Evolutionary conservation across 2,888 invertebrate species (phyloP), one percentile per base, ranked within the genome.

Genomic region (Oxycera nigricornis): DNA sequence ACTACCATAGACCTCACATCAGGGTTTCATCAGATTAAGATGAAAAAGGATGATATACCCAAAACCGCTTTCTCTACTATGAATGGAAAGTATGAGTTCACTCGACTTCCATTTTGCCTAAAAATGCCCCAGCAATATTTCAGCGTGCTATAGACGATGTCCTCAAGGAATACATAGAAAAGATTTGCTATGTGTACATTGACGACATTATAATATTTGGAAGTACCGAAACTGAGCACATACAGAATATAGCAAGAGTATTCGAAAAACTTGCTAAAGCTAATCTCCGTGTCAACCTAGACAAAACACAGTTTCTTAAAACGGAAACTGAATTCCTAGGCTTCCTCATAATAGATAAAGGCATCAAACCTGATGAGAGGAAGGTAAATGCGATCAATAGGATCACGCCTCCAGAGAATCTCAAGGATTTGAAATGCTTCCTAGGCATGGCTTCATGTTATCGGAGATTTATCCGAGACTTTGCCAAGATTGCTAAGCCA

Each of bases 111-210:
- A n/a, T n/a, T n/a, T n/a, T n/a, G n/a, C n/a, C n/a, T n/a, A n/a
- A n/a, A n/a, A 83, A 82, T 73, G 82, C 84, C 0, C 85, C 85
- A 0, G 46, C 30, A 2, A 59, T 59, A 28, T 59, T 59, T 30
- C 30, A 59, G 30, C 9, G 78, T 3, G 77, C 76, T 72, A 73
- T 78, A 0, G 77, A 79, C 52, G 73, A 74, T 26, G 79, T 84
- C 0, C 72, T 84, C 7, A 67, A 78, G 35, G 82, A 82, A 1
- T 65, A 35, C 24, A 73, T 73, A 61, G 76, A 76, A 11, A 65
- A 14, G 14, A 65, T 67, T 78, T 70, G 70, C 17, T 31, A 70
- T 46, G 57, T 35, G 14, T 81, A 80, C 73, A 78, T 26, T 3
- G 26, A 59, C 24, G 59, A 22, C 28, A 70, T 55, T 30, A 76